These are phyloP conservation scores for Entelurus aequoreus DNA, from an alignment of 2,113 vertebrate species.

Conservation along the genomic window DNA sequence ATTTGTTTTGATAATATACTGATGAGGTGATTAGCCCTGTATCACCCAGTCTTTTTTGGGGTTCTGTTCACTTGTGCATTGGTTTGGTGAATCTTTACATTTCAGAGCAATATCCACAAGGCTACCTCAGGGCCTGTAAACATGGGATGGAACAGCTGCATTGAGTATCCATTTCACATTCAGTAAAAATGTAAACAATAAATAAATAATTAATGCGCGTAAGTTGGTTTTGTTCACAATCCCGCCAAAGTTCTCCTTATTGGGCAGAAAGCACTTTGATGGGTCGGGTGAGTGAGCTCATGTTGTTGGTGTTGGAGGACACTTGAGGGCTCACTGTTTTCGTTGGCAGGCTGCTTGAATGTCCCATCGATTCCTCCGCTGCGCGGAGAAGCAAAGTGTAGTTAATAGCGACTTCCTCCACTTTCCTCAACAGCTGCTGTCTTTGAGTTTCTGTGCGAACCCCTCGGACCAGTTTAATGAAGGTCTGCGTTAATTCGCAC, in stretches of 20 bases:
- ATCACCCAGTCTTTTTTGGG: conserved; percentile 60
- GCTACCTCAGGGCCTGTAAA: conserved; percentile 72
- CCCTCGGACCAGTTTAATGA: conserved; percentile 86
- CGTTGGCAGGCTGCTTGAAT: conserved; percentile 79
- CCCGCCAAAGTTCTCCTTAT: conserved; percentile 56
- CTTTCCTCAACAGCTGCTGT: conserved; percentile 88
- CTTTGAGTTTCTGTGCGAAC: conserved; percentile 88
- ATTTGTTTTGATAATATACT: conserved; percentile 51
- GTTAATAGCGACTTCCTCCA: conserved; percentile 96
- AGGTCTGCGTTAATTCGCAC: conserved; percentile 91
- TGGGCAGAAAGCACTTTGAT: conserved; percentile 91
- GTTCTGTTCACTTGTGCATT: conserved; percentile 64
- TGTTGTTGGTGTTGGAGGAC: conserved; percentile 65
- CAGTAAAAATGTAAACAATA: conserved; percentile 72
- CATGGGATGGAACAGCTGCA: conserved; percentile 66
- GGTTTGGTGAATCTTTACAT: conserved; percentile 53
- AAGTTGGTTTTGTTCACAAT: conserved; percentile 32
- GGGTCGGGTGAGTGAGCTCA: conserved; percentile 88
- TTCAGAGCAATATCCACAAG: conserved; percentile 58
- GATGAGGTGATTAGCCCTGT: conserved; percentile 70
- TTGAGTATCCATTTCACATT: conserved; percentile 60
- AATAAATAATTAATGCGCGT: conserved; percentile 45
- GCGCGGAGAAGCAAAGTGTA: conserved; percentile 93
- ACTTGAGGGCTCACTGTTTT: conserved; percentile 72
- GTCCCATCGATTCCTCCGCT: conserved; percentile 91